A percentile compares a stretch with the other conserved stretches of the same genome.
Conservation (phyloP, 2,797 vertebrate species). For the Phrynocephalus vlangalii region DNA sequence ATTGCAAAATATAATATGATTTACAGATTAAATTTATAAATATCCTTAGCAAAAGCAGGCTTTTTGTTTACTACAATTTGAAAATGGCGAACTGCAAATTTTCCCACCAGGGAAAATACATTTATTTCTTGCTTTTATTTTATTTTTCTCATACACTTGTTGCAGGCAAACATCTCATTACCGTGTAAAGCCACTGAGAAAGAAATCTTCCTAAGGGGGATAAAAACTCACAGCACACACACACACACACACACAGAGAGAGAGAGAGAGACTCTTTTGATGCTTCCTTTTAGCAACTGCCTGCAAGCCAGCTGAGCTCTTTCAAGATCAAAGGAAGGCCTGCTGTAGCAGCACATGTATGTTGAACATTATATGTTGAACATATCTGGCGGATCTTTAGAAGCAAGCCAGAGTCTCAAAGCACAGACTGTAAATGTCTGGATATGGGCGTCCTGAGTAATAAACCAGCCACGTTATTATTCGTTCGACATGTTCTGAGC, state of each 20-base stretch:
- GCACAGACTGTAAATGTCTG: not conserved
- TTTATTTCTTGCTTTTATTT: not conserved
- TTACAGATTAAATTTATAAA: too few species aligned
- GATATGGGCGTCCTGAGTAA: not conserved
- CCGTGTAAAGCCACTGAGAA: not conserved
- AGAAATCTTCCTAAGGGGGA: not conserved
- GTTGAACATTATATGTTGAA: not conserved
- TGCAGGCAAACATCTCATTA: not conserved
- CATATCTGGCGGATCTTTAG: not conserved
- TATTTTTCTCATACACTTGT: not conserved
- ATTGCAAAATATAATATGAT: too few species aligned
- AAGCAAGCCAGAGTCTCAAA: not conserved
- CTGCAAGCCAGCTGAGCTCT: constrained; percentile 3
- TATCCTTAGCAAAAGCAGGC: too few species aligned
- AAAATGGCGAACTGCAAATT: too few species aligned
- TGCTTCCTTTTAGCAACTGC: not conserved
- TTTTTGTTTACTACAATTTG: too few species aligned
- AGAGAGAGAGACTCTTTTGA: not conserved
- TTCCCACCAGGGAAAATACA: not conserved
- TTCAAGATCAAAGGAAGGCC: not conserved
- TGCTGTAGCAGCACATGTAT: not conserved
- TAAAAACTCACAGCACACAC: not conserved
- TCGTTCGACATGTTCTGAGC: not conserved
- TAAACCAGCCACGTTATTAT: not conserved
- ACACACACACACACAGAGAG: not conserved